Evolutionary conservation across 2,797 vertebrate genomes (phyloP).

Genomic region (Epinephelus coioides): DNA sequence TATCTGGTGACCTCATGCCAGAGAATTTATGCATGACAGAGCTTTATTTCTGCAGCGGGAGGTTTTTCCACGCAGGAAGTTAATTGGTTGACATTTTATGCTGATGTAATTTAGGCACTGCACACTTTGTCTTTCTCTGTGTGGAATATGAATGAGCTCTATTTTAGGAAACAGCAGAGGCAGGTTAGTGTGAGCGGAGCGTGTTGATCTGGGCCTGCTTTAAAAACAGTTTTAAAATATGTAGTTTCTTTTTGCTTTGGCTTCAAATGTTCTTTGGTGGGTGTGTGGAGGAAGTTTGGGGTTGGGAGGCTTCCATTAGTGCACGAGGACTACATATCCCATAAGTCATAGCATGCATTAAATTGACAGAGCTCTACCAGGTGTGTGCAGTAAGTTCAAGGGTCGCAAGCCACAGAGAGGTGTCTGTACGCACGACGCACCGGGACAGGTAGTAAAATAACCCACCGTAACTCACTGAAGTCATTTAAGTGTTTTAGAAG

Average conservation of each 20-base stretch:
- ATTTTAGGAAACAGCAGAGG: conserved; percentile 11
- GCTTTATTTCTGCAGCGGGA: conserved; percentile 41
- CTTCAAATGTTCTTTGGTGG: not conserved
- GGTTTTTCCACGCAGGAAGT: conserved; percentile 38
- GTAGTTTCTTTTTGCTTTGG: not conserved
- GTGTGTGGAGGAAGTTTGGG: not conserved
- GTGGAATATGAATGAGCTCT: conserved; percentile 59
- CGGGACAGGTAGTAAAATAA: not conserved
- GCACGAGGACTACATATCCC: conserved; percentile 34
- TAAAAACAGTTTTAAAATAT: not conserved
- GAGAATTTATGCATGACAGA: conserved; percentile 15
- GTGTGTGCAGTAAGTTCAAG: not conserved
- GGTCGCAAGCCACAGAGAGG: rapidly evolving
- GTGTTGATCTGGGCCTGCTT: not conserved
- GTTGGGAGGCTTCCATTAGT: not conserved
- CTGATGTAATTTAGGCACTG: conserved; percentile 77
- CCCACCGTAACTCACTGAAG: rapidly evolving
- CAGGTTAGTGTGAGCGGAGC: not conserved
- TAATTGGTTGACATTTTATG: conserved; percentile 76
- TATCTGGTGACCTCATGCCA: not conserved
- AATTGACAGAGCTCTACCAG: not conserved
- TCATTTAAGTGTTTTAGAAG: not conserved
- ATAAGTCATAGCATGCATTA: conserved; percentile 6
- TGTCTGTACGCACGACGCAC: too few relatives aligned
- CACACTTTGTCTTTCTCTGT: conserved; percentile 9